phyloP scores from a whole-genome alignment of 2,888 invertebrate genomes.

The Helicoverpa assulta region DNA sequence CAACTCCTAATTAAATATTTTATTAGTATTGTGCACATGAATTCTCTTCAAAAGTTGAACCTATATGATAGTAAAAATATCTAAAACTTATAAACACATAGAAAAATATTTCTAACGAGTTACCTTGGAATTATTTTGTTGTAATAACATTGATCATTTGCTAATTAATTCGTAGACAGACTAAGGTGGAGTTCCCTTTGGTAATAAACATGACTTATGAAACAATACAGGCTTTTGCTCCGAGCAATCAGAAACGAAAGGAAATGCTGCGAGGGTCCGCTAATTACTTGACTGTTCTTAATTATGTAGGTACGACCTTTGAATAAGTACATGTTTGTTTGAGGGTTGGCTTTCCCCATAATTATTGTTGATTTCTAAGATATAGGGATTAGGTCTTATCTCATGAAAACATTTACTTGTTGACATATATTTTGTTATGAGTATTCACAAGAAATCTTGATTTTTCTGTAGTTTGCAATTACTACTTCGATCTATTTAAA shows the following conservation, averaged over 20 bases:
- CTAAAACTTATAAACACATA: no score
- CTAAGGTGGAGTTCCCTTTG: constrained; percentile 3
- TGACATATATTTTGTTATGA: no score
- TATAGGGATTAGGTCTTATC: background rate
- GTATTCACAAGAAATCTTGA: no score
- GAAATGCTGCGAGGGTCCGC: background rate
- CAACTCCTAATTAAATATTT: no score
- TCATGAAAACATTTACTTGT: background rate
- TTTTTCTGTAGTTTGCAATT: no score
- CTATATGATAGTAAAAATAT: no score
- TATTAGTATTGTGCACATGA: no score
- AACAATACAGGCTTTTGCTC: constrained; percentile 24
- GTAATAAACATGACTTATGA: constrained; percentile 20
- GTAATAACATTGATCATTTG: constrained; percentile 12
- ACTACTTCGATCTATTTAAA: no score
- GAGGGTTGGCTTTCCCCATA: background rate
- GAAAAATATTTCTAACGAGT: no score
- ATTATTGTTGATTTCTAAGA: background rate
- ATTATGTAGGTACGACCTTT: background rate
- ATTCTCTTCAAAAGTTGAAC: no score
- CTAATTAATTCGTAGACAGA: constrained; percentile 27
- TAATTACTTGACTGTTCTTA: constrained; percentile 22
- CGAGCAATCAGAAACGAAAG: constrained; percentile 16
- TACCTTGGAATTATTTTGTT: no score
- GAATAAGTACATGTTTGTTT: background rate